Evolutionary conservation across 2,888 invertebrate species (phyloP).

Genomic region (Hermodice carunculata): DNA sequence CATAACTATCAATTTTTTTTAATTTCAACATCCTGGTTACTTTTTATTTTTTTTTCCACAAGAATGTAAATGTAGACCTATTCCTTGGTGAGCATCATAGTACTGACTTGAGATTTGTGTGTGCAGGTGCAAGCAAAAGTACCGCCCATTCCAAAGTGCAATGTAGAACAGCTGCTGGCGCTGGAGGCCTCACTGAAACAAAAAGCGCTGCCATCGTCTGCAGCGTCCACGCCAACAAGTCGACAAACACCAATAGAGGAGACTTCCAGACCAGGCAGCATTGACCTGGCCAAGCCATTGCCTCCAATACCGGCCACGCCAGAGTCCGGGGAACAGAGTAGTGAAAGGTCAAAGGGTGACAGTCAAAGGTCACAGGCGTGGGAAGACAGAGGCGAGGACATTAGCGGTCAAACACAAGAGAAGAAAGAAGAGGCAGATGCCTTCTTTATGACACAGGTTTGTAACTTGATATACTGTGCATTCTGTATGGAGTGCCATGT

Average conservation of each 20-base stretch:
- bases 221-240: constrained; percentile 25
- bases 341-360: no score
- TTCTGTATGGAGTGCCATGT: no score
- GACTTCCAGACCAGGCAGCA: background rate
- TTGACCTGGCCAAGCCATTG: constrained; percentile 32
- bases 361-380: background rate
- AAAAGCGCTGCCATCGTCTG: background rate
- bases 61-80: no score
- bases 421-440: constrained; percentile 42
- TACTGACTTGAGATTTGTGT: no score
- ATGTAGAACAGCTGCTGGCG: constrained; percentile 59
- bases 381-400: background rate
- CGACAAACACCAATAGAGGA: background rate
- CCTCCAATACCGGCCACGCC: constrained; percentile 38
- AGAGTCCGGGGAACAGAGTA: no score
- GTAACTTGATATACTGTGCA: background rate
- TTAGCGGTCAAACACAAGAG: background rate
- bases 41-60: no score
- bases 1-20: no score
- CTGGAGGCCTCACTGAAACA: constrained; percentile 45
- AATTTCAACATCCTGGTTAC: no score
- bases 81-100: no score
- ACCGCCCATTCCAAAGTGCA: constrained; percentile 61
- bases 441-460: constrained; percentile 67
- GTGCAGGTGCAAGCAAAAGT: constrained; percentile 53